These are phyloP conservation scores for Callyntrura guangdongensis DNA, from an alignment of 2,888 invertebrate genomes.

Conservation along the genomic window DNA sequence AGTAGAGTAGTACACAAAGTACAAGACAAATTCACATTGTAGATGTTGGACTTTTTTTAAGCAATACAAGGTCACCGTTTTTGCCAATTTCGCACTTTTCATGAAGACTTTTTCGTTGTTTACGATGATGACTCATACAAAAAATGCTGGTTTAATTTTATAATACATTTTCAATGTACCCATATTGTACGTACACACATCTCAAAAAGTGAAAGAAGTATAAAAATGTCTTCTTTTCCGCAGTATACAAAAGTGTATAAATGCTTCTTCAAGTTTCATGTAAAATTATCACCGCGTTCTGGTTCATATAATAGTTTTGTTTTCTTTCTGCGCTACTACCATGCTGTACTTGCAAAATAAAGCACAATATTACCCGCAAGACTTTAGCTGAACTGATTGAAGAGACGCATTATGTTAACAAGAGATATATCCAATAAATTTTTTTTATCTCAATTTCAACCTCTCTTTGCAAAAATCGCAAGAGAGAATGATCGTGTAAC, in stretches of 20 bases:
- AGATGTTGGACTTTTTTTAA: not conserved
- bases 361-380: constrained; percentile 12
- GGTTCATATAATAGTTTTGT: constrained; percentile 1
- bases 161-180: constrained; percentile 21
- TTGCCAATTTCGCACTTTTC: constrained; percentile 39
- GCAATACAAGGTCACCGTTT: constrained; percentile 25
- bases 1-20: not conserved
- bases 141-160: constrained; percentile 15
- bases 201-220: constrained; percentile 47
- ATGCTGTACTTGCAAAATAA: not conserved
- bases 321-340: not conserved
- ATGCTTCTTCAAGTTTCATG: not conserved
- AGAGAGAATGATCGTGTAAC: not conserved
- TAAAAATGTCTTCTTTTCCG: constrained; percentile 47
- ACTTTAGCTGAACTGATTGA: not conserved
- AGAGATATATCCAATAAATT: too few species aligned
- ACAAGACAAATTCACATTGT: constrained; percentile 30
- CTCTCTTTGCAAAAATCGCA: too few species aligned
- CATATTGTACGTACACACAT: constrained; percentile 32
- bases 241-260: constrained; percentile 50
- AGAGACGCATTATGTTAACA: not conserved
- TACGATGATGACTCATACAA: constrained; percentile 12
- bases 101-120: constrained; percentile 34
- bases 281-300: constrained; percentile 32
- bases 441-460: too few species aligned